Evolutionary conservation across 37 sponge, comb jelly and placozoan species (phyloP).

Genomic region (Ianthella basta): DNA sequence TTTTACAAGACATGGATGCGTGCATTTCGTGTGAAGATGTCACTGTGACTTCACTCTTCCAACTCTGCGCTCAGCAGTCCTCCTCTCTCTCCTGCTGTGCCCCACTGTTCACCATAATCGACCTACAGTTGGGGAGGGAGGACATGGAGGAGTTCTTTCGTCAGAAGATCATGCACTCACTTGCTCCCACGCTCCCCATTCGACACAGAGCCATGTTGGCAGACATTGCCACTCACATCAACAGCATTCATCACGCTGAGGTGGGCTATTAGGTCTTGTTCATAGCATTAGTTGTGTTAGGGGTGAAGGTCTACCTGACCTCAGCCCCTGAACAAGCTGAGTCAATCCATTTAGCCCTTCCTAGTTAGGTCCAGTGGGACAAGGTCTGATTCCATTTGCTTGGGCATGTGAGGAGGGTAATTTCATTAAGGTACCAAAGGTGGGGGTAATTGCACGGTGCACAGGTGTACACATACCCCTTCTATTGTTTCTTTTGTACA

Average conservation of each 20-base stretch:
- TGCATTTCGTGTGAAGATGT: not conserved
- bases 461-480: too few species aligned
- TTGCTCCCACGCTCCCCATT: constrained; percentile 38
- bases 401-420: too few species aligned
- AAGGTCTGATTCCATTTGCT: too few species aligned
- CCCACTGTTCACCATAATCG: constrained; percentile 20
- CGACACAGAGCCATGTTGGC: constrained; percentile 49
- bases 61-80: not conserved
- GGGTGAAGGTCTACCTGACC: too few species aligned
- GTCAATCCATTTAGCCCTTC: too few species aligned
- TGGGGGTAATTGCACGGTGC: too few species aligned
- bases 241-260: constrained; percentile 27
- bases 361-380: too few species aligned
- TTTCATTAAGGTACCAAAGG: too few species aligned
- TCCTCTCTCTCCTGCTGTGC: not conserved
- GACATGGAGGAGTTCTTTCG: constrained; percentile 45
- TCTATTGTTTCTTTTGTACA: too few species aligned
- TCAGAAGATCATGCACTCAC: constrained; percentile 33
- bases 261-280: not conserved
- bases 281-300: too few species aligned
- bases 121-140: constrained; percentile 43
- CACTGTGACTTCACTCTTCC: not conserved
- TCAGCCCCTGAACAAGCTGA: too few species aligned
- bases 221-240: constrained; percentile 56
- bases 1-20: constrained; percentile 25